Evolutionary conservation across 2,113 vertebrate species (phyloP).

Genomic region (Urocolius indicus): DNA sequence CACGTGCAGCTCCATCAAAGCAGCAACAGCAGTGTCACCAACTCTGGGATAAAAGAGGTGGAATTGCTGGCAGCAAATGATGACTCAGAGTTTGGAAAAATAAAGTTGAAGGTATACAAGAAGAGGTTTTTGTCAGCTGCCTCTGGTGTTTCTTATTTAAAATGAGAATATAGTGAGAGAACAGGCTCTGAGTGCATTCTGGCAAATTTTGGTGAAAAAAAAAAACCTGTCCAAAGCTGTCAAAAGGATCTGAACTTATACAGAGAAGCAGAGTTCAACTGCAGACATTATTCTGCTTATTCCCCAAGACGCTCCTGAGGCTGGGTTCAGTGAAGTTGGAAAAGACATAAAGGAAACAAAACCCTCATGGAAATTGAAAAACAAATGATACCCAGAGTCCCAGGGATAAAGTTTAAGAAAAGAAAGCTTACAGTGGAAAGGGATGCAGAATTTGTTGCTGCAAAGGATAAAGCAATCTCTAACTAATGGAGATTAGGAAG

Average conservation of each 20-base stretch:
- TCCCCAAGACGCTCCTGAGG: background rate
- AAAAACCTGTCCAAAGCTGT: constrained; percentile 10
- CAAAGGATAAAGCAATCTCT: background rate
- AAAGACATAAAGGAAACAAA: background rate
- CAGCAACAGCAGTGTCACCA: background rate
- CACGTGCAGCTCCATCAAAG: background rate
- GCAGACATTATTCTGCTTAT: background rate
- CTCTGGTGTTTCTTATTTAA: constrained; percentile 4
- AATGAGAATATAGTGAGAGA: constrained; percentile 5
- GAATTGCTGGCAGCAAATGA: background rate
- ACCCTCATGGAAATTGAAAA: background rate
- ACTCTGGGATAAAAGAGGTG: background rate
- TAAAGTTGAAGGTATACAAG: background rate
- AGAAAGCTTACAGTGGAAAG: background rate
- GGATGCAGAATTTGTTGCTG: background rate
- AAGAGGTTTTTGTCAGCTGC: constrained; percentile 34
- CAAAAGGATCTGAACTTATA: background rate
- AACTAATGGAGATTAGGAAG: constrained; percentile 21
- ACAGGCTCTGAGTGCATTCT: constrained; percentile 1
- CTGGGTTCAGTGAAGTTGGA: background rate
- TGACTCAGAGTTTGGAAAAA: background rate
- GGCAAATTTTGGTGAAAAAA: constrained; percentile 23
- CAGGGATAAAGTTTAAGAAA: background rate
- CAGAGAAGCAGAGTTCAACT: background rate
- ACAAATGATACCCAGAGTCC: background rate